Conservation (phyloP, 2,888 invertebrate species). For the Drosophila siamana region DNA sequence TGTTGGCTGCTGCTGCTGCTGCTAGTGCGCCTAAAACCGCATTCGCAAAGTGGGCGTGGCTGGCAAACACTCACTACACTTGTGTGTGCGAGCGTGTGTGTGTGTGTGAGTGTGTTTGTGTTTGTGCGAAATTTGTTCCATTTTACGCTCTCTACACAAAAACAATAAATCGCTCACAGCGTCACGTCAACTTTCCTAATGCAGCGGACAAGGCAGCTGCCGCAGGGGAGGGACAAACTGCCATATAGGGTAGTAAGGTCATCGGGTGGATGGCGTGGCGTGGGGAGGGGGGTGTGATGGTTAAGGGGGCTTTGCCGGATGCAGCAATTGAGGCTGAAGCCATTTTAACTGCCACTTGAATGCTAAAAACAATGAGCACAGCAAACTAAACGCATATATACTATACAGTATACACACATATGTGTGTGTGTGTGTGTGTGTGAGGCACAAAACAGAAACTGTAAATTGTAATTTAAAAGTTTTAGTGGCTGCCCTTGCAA, state of each 20-base stretch:
- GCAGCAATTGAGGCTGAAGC: slow-evolving; percentile 78
- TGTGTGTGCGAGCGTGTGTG: slow-evolving; percentile 24
- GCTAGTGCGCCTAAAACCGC: slow-evolving; percentile 58
- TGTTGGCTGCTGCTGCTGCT: slow-evolving; percentile 9
- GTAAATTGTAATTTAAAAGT: slow-evolving; percentile 76
- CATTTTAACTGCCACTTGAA: slow-evolving; percentile 80
- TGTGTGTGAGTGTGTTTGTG: slow-evolving; percentile 27
- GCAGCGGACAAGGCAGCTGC: slow-evolving; percentile 62
- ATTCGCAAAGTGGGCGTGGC: slow-evolving; percentile 41
- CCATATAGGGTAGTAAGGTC: too few species aligned
- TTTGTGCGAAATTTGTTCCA: slow-evolving; percentile 72
- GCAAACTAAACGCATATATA: slow-evolving; percentile 49
- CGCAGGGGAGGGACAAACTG: neutral
- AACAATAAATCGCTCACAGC: slow-evolving; percentile 80
- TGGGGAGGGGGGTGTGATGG: neutral
- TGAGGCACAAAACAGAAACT: slow-evolving; percentile 50
- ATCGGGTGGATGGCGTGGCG: too few species aligned
- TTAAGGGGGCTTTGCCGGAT: slow-evolving; percentile 54
- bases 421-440: neutral
- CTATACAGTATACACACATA: slow-evolving; percentile 3
- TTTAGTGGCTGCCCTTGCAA: slow-evolving; percentile 77
- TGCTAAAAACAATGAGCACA: slow-evolving; percentile 63
- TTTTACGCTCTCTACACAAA: slow-evolving; percentile 80
- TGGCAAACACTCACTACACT: slow-evolving; percentile 17
- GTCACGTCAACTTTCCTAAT: slow-evolving; percentile 79